phyloP scores from a whole-genome alignment of 2,888 invertebrate species.

The Eustalomyia histrio region DNA sequence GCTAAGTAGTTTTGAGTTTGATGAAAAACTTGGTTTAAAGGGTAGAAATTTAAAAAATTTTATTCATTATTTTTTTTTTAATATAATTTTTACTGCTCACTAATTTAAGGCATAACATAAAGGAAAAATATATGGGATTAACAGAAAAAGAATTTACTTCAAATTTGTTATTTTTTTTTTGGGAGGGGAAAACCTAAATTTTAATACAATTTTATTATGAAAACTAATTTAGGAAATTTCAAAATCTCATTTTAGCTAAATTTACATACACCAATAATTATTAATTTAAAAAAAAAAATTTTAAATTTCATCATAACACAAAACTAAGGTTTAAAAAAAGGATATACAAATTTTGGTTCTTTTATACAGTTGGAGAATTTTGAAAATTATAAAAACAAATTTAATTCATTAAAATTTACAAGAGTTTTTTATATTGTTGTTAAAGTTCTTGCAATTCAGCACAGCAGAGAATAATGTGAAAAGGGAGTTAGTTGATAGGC shows the following conservation, averaged over 20 bases:
- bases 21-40: neutral
- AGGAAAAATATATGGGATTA: neutral
- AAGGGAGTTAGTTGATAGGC: constrained; percentile 31
- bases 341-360: constrained; percentile 6
- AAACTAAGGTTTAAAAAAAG: neutral
- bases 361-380: constrained; percentile 39
- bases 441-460: constrained; percentile 45
- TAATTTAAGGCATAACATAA: constrained; percentile 50
- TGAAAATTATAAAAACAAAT: constrained; percentile 1
- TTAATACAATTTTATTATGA: constrained; percentile 7
- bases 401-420: constrained; percentile 25
- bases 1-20: neutral
- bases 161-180: neutral
- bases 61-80: constrained; percentile 6
- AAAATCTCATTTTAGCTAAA: constrained; percentile 28
- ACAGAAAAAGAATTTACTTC: neutral
- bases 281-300: constrained; percentile 7
- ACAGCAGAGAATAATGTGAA: constrained; percentile 41
- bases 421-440: neutral
- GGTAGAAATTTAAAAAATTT: neutral
- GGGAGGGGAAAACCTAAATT: neutral
- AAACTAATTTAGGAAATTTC: constrained; percentile 15
- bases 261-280: constrained; percentile 35
- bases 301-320: neutral
- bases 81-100: constrained; percentile 23